Base-by-base conservation (phyloP, 2,888 invertebrate genomes). In the Crioceris asparagi region DNA sequence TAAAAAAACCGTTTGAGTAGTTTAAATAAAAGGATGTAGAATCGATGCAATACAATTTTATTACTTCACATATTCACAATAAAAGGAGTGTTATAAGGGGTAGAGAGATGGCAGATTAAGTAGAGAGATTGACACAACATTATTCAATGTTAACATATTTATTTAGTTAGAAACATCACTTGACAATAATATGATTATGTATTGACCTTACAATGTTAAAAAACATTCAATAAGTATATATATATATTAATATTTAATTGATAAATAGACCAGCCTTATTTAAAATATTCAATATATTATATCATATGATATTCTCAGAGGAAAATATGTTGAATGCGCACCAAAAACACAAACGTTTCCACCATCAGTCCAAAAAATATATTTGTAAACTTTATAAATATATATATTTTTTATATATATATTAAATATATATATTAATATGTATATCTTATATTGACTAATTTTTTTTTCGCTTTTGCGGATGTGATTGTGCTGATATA, bases 341-440 rank as follows among this genome's bases (percentile, higher is more conserved):
- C 56, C 56, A 57, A 59, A 55, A 57, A 57, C 57, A 59, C 59
- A 59, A 57, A 56, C 55, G 47, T 55, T 48, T 50, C 56, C 55
- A 54, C 51, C 46, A 27, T 27, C 27, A 57, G 56, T 62, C 61
- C 57, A 62, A 62, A 61, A 62, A 61, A 64, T 62, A 62, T 61
- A 61, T 58, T 53, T 60, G 52, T 59, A 53, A 57, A 55, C 33
- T 49, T 49, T 51, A 50, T 46, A 46, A 43, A 46, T 50, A 49
- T 51, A 47, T 47, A 42, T 50, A 37, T 37, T 41, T 39, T 44
- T 39, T 42, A 38, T 41, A 39, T 46, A 39, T 42, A 45, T 46
- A 43, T 42, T 43, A 37, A 41, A 40, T 46, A 41, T 45, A 48
- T 46, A 45, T 45, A 43, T 36, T 42, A 11, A 44, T 11, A 12